Evolutionary conservation across 2,113 vertebrate genomes (phyloP).

Genomic region (Antechinus stuartii): DNA sequence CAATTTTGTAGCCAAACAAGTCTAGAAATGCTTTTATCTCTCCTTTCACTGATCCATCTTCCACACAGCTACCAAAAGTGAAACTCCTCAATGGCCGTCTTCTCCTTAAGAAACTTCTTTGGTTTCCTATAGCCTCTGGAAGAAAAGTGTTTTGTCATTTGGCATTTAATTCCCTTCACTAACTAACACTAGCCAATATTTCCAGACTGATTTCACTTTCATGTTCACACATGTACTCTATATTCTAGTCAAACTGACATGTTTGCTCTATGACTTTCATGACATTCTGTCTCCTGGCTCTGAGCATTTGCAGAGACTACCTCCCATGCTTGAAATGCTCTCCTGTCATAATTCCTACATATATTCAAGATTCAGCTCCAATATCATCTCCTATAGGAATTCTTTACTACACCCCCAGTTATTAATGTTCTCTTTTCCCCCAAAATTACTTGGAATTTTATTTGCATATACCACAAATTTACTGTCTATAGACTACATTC

Average conservation of each 20-base stretch:
- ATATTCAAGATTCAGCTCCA: not conserved
- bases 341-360: not conserved
- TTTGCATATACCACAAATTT: not conserved
- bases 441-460: not conserved
- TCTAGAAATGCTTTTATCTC: not conserved
- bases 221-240: not conserved
- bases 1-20: slow-evolving; percentile 54
- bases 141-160: not conserved
- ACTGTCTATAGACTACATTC: not conserved
- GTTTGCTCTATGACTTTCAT: not conserved
- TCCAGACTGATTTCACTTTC: not conserved
- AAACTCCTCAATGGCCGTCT: not conserved
- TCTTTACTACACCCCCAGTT: not conserved
- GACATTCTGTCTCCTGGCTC: not conserved
- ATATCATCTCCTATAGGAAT: not conserved
- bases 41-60: not conserved
- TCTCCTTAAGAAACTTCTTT: not conserved
- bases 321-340: not conserved
- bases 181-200: not conserved
- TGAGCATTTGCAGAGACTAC: not conserved
- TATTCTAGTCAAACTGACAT: not conserved
- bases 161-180: not conserved
- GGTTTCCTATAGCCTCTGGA: not conserved
- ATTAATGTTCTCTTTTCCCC: not conserved
- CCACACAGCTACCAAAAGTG: not conserved